Base-by-base conservation (phyloP, 2,888 invertebrate genomes). In the Mellilla xanthometata region DNA sequence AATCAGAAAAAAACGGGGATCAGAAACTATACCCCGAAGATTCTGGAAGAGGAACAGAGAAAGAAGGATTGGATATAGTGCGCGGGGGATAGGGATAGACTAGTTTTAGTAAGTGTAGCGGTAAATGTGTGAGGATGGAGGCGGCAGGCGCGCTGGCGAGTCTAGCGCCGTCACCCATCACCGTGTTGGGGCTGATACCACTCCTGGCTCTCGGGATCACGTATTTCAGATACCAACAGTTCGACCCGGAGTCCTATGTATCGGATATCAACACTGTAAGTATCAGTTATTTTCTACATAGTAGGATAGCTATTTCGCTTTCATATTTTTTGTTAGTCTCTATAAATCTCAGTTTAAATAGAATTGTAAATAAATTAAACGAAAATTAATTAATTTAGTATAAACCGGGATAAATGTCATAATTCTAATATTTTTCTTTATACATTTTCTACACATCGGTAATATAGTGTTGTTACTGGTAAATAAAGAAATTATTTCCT, bases 221-320 rank as follows among this genome's bases (percentile, higher is more conserved):
- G 63, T 94, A 94, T 77, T 94, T 95, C 90, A 92, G 94, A 69
- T 96, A 96, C 88, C 92, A 94, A 76, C 93, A 92, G 68, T 91
- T 93, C 66, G 97, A 97, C 84, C 96, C 96, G 50, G 97, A 97
- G 81, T 93, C 94, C 15, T 94, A 93, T 72, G 92, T 95, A 43
- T 90, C 91, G 60, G 94, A 96, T 75, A 91, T 93, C 49, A 90
- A 90, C 78, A 87, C 92, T 88, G 95, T 96, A 86, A 92, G 91
- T 90, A 52, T 29, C 6, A n/a, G n/a, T n/a, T n/a, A 1, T 10
- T 2, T 4, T 28, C n/a, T 7, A 24, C 12, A 15, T 34, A 1
- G 23, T 28, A 13, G 3, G 8, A 22, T n/a, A n/a, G n/a, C n/a
- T n/a, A n/a, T n/a, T n/a, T n/a, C n/a, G n/a, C n/a, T n/a, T n/a